Evolutionary conservation across 2,797 vertebrate genomes (phyloP).

Genomic region (Miichthys miiuy): DNA sequence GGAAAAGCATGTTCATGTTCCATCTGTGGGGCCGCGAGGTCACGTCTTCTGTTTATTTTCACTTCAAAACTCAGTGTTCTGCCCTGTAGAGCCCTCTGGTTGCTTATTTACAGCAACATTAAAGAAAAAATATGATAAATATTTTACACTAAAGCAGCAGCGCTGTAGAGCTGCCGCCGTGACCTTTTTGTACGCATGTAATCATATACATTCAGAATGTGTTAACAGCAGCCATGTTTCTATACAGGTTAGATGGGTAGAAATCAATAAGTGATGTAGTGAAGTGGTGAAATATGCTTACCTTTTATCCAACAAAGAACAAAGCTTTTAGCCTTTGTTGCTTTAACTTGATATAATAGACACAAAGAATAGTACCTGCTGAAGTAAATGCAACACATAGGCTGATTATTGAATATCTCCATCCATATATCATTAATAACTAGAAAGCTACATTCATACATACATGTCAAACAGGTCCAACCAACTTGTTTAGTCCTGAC

Average conservation of each 20-base stretch:
- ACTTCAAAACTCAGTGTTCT: constrained; percentile 29
- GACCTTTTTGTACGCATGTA: constrained; percentile 24
- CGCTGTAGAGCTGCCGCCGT: not conserved
- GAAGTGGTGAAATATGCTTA: constrained; percentile 3
- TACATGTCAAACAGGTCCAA: not conserved
- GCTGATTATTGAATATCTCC: not conserved
- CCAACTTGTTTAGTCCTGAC: too few species aligned
- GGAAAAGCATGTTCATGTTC: constrained; percentile 52
- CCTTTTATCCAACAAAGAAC: constrained; percentile 21
- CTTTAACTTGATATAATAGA: constrained; percentile 12
- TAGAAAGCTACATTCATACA: not conserved
- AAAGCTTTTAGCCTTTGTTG: constrained; percentile 17
- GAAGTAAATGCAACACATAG: not conserved
- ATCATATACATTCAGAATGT: constrained; percentile 4
- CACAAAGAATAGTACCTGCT: not conserved
- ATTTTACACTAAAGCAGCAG: constrained; percentile 47
- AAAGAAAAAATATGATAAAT: constrained; percentile 47
- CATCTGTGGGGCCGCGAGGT: constrained; percentile 48
- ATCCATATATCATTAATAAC: not conserved
- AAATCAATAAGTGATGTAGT: constrained; percentile 40
- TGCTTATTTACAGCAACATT: constrained; percentile 47
- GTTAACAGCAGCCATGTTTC: constrained; percentile 28
- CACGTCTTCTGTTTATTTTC: constrained; percentile 52
- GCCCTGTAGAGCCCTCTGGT: not conserved
- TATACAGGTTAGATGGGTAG: constrained; percentile 1